A percentile compares a stretch with the other conserved stretches of the same genome.
phyloP scores from a whole-genome alignment of 2,888 invertebrate genomes.

The Pammene fasciana region DNA sequence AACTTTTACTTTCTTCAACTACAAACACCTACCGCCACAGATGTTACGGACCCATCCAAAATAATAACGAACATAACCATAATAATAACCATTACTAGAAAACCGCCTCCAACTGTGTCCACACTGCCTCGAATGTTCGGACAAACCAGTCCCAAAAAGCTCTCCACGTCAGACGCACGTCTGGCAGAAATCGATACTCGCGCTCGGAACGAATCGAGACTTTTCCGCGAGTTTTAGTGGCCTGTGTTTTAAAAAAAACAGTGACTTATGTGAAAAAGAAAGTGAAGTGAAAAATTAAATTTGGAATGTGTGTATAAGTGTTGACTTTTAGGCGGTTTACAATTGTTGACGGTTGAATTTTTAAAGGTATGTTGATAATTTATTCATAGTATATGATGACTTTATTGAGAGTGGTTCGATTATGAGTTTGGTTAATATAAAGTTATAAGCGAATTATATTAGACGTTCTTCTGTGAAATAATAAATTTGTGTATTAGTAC shows the following conservation, averaged over 20 bases:
- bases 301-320: slow-evolving; percentile 31
- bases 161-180: slow-evolving; percentile 16
- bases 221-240: slow-evolving; percentile 26
- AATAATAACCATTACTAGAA: slow-evolving; percentile 13
- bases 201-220: slow-evolving; percentile 12
- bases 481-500: neutral
- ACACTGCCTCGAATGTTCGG: slow-evolving; percentile 1
- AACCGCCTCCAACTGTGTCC: slow-evolving; percentile 8
- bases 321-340: slow-evolving; percentile 21
- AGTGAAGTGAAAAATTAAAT: slow-evolving; percentile 13
- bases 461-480: slow-evolving; percentile 12
- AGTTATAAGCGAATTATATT: slow-evolving; percentile 12
- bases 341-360: slow-evolving; percentile 1
- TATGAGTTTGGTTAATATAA: slow-evolving; percentile 1
- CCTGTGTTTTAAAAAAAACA: slow-evolving; percentile 22
- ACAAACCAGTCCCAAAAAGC: slow-evolving; percentile 29
- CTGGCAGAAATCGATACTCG: neutral
- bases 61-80: slow-evolving; percentile 21
- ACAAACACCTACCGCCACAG: neutral
- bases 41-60: slow-evolving; percentile 9
- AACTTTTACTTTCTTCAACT: neutral
- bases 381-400: slow-evolving; percentile 27
- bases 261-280: neutral
- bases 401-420: slow-evolving; percentile 17
- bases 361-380: slow-evolving; percentile 30